Evolutionary conservation across 1,140 invertebrate species (phyloP).

Genomic region (Coelopa frigida): DNA sequence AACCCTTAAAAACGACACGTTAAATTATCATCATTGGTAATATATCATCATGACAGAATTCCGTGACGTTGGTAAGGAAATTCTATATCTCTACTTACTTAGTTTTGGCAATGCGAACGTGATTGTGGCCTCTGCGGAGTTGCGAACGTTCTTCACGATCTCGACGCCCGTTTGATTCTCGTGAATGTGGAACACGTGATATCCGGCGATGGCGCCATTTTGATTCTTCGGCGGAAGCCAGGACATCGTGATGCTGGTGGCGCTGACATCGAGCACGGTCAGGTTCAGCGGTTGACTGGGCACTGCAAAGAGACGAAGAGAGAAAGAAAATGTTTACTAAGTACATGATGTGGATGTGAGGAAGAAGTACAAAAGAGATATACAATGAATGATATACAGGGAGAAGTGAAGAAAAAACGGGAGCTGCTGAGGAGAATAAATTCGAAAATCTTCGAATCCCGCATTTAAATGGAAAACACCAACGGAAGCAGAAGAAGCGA

Average conservation of each 20-base stretch:
- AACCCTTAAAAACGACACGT: too few species aligned
- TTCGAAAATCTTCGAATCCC: too few species aligned
- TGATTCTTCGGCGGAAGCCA: slow-evolving; percentile 69
- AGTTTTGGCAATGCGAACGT: slow-evolving; percentile 54
- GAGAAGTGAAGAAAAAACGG: too few species aligned
- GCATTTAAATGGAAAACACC: too few species aligned
- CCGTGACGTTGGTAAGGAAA: too few species aligned
- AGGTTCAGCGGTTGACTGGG: slow-evolving; percentile 77
- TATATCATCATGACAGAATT: too few species aligned
- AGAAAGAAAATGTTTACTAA: slow-evolving; percentile 1
- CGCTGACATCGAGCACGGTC: slow-evolving; percentile 63
- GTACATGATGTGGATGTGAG: too few species aligned
- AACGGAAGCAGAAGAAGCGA: too few species aligned
- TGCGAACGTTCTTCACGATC: slow-evolving; percentile 49
- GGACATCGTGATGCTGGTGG: slow-evolving; percentile 66
- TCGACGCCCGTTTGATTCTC: slow-evolving; percentile 60
- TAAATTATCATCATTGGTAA: too few species aligned
- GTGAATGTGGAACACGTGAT: slow-evolving; percentile 63
- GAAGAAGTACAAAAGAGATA: too few species aligned
- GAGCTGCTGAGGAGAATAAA: too few species aligned
- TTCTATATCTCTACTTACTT: slow-evolving; percentile 56
- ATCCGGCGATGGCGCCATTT: slow-evolving; percentile 63
- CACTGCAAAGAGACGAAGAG: slow-evolving; percentile 50
- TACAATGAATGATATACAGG: too few species aligned
- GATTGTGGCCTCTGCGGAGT: slow-evolving; percentile 44